These are phyloP conservation scores for Sarcophilus harrisii DNA, from an alignment of 2,797 vertebrate species.

Conservation along the genomic window DNA sequence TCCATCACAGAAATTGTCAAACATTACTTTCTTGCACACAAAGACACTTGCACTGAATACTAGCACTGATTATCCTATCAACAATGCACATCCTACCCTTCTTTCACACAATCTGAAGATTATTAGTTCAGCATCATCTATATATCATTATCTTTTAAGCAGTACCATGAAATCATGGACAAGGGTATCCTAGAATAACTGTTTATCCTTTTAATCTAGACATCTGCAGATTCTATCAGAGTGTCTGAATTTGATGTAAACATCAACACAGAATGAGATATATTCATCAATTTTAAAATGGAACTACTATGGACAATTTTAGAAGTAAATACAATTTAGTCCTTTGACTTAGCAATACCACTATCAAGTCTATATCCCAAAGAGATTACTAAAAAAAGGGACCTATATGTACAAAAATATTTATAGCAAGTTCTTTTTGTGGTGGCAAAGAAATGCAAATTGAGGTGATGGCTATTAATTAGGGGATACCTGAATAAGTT, in stretches of 20 bases:
- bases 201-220: neutral
- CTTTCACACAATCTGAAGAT: neutral
- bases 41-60: no score
- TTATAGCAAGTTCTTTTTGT: neutral
- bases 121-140: neutral
- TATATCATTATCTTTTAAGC: neutral
- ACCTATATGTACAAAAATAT: neutral
- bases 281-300: neutral
- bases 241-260: neutral
- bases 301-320: neutral
- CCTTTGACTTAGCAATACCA: neutral
- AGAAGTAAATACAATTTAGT: neutral
- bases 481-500: neutral
- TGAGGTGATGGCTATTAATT: neutral
- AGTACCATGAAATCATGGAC: neutral
- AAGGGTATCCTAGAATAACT: neutral
- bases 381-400: neutral
- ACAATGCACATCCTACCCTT: neutral
- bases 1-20: neutral
- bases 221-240: neutral
- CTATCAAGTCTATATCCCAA: neutral
- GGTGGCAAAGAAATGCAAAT: neutral
- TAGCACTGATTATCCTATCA: neutral
- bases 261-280: neutral
- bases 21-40: neutral